A percentile compares a stretch with the other conserved stretches of the same genome.
These are phyloP conservation scores for Turdus rufiventris DNA, from an alignment of 2,113 vertebrate species.

Conservation along the genomic window DNA sequence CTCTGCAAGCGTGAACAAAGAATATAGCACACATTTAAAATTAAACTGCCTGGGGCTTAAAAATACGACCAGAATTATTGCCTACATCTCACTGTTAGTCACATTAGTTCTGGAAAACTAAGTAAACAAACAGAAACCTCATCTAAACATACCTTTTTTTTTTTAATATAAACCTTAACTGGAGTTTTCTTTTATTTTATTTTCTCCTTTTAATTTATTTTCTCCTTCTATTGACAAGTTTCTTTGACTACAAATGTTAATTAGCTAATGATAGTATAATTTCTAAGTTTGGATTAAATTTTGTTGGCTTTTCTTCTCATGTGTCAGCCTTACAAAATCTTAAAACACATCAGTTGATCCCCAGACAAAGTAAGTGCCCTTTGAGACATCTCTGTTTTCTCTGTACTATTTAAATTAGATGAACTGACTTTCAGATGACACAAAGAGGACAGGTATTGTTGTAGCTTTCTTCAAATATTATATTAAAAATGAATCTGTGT, in stretches of 20 bases:
- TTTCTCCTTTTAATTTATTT: background rate
- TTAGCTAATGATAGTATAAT: background rate
- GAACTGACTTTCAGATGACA: background rate
- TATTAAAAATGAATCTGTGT: background rate
- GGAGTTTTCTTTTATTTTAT: background rate
- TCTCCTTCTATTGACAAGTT: background rate
- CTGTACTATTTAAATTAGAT: background rate
- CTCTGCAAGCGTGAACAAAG: background rate
- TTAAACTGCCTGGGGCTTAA: background rate
- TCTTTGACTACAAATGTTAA: background rate
- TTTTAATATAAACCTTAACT: background rate
- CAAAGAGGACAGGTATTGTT: background rate
- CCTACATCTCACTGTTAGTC: background rate
- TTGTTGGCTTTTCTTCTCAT: background rate
- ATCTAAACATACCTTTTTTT: background rate
- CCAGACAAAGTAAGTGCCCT: background rate
- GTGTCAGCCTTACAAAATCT: background rate
- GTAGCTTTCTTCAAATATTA: background rate
- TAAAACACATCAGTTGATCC: background rate
- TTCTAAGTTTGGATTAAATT: background rate
- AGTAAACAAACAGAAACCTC: background rate
- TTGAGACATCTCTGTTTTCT: background rate
- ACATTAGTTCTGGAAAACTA: background rate
- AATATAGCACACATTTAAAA: background rate
- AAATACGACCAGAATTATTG: background rate